Base-by-base conservation (phyloP, 1,140 invertebrate species). In the Drosophila grimshawi region DNA sequence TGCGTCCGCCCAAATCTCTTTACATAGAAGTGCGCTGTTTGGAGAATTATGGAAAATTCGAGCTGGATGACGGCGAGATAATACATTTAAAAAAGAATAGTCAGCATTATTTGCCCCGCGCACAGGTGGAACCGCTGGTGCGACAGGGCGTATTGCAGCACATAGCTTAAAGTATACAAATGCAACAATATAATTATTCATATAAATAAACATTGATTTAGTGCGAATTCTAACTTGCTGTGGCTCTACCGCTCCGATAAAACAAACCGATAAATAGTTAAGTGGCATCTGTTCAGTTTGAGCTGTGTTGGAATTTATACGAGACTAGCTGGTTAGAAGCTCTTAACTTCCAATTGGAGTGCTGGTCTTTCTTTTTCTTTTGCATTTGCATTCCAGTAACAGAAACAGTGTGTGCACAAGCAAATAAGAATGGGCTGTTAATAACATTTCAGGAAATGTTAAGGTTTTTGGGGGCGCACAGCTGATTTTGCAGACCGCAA, bases 11-110 rank as follows among this genome's bases (percentile, higher is more conserved):
- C 2, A 99, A 99, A 92, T 96, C 96, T 7, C 93, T 99, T 8
- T 98, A 96, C 90, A 96, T 99, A 66, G 97, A 99, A 94, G 98
- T 99, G 1, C 93, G 97, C 35, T 98, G 98, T 92, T 86, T 98
- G 30, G 93, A 94, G 48, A 97, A 99, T 93, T 98, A 98, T 94
- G 98, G 98, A 1, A 97, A 97, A 93, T 95, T 98, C 89, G 98
- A 99, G 93, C 94, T 98, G 10, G 97, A 98, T 86, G 97, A 98
- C 94, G 98, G 98, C 41, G 96, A 97, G 90, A 94, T 96, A 0
- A 95, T 99, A 29, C 94, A 96, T 59, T 93, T 99, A 1, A 98
- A 97, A 92, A 98, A 98, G 93, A 97, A 99, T 91, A 98, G 96
- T 80, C 96, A 97, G 93, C 97, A 99, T 93, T 97, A 98, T 89